These are phyloP conservation scores for Paratrypauchen microcephalus DNA, from an alignment of 2,797 vertebrate genomes.

Conservation along the genomic window DNA sequence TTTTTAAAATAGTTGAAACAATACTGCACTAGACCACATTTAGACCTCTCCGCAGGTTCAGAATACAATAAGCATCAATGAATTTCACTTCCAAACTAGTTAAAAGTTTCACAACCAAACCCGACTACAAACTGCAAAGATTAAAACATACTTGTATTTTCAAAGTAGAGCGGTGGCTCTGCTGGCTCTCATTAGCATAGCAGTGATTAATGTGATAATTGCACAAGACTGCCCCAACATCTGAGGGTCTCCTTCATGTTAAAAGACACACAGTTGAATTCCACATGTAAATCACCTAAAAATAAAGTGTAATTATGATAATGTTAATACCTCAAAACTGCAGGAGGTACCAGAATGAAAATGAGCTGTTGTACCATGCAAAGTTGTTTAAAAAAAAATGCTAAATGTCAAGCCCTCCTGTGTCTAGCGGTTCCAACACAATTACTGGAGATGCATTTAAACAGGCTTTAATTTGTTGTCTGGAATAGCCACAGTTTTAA, in stretches of 20 bases:
- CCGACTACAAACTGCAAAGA: background rate
- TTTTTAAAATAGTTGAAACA: background rate
- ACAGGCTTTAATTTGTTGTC: constrained; percentile 54
- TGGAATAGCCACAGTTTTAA: constrained; percentile 21
- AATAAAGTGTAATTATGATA: constrained; percentile 5
- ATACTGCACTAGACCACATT: background rate
- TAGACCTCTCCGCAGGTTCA: background rate
- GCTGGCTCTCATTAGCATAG: constrained; percentile 36
- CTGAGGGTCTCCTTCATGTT: constrained; percentile 57
- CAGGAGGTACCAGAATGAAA: background rate
- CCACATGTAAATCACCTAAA: constrained; percentile 13
- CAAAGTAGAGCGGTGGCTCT: constrained; percentile 12
- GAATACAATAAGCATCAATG: background rate
- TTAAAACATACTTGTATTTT: constrained; percentile 8
- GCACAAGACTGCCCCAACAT: constrained; percentile 37
- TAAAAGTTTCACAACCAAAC: constrained; percentile 1
- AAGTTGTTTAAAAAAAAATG: constrained; percentile 5
- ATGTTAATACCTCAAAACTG: background rate
- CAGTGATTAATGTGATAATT: constrained; percentile 59
- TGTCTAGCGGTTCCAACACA: constrained; percentile 25
- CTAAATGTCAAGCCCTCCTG: constrained; percentile 40
- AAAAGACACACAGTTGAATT: constrained; percentile 26
- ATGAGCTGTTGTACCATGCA: constrained; percentile 1
- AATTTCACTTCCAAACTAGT: background rate
- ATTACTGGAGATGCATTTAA: constrained; percentile 61